A percentile compares a stretch with the other conserved stretches of the same genome.
Evolutionary conservation across 2,797 vertebrate genomes (phyloP).

Genomic region (Crypturellus tataupa): DNA sequence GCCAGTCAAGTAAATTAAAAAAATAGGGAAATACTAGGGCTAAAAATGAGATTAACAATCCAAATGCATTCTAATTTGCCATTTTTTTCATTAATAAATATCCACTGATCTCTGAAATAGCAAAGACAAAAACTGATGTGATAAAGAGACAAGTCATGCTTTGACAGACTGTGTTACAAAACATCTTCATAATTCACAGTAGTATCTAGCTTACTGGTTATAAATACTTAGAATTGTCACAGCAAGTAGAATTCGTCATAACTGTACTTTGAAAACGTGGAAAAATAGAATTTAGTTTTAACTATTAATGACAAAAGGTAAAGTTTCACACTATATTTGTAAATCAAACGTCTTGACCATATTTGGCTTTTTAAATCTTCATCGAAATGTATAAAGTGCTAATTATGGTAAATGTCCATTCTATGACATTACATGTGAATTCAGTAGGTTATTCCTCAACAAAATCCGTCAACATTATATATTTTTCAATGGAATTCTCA

Average conservation of each 20-base stretch:
- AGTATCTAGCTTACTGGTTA: neutral
- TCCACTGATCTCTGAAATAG: neutral
- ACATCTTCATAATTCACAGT: neutral
- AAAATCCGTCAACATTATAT: neutral
- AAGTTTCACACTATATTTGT: neutral
- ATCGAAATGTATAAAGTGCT: accelerated
- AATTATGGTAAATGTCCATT: neutral
- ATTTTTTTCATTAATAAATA: neutral
- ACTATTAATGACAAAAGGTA: neutral
- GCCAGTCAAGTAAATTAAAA: neutral
- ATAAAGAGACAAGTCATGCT: neutral
- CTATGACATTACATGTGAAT: neutral
- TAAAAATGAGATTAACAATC: neutral
- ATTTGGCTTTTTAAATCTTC: neutral
- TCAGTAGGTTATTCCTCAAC: neutral
- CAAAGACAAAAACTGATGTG: neutral
- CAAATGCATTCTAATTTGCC: neutral
- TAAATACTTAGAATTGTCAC: neutral
- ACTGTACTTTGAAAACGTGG: neutral
- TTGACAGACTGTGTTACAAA: neutral
- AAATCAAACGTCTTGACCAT: neutral
- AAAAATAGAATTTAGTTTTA: neutral
- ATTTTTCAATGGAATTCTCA: neutral
- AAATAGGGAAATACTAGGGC: neutral
- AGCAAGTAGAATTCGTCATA: neutral